Percentiles rank a stretch among this genome's conserved stretches.
These are phyloP conservation scores for Zophobas atratus DNA, from an alignment of 1,140 invertebrate species.

Conservation along the genomic window DNA sequence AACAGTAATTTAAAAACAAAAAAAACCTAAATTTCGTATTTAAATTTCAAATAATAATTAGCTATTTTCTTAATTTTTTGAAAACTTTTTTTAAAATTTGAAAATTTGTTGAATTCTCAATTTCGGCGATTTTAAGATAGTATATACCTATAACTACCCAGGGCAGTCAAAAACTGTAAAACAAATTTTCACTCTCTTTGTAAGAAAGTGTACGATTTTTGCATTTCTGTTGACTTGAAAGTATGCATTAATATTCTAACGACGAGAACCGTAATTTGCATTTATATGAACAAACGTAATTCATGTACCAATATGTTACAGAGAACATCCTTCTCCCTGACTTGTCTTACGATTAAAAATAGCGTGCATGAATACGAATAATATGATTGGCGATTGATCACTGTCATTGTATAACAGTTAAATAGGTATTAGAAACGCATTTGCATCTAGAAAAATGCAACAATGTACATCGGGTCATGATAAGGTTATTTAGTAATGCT, in stretches of 20 bases:
- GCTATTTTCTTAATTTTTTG: too few species aligned
- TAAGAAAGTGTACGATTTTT: conserved; percentile 7
- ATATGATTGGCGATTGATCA: conserved; percentile 31
- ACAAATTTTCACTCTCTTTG: neutral
- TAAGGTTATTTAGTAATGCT: conserved; percentile 10
- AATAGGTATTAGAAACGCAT: conserved; percentile 33
- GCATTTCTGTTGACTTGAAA: neutral
- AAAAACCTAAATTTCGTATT: too few species aligned
- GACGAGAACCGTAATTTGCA: conserved; percentile 40
- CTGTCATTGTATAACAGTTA: conserved; percentile 31
- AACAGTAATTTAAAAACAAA: too few species aligned
- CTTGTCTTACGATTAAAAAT: conserved; percentile 26
- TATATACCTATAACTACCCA: too few species aligned
- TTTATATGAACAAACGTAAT: conserved; percentile 35
- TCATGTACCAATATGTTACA: conserved; percentile 32
- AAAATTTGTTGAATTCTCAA: too few species aligned
- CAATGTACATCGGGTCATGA: conserved; percentile 11
- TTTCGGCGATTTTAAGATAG: too few species aligned
- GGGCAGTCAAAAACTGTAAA: too few species aligned
- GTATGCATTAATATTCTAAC: conserved; percentile 18
- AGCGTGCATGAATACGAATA: conserved; percentile 1
- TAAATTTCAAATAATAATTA: too few species aligned
- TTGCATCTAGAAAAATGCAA: conserved; percentile 35
- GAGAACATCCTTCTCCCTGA: conserved; percentile 10
- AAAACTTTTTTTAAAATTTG: too few species aligned